Evolutionary conservation across 2,113 vertebrate species (phyloP).

Genomic region (Periophthalmodon schlosseri): DNA sequence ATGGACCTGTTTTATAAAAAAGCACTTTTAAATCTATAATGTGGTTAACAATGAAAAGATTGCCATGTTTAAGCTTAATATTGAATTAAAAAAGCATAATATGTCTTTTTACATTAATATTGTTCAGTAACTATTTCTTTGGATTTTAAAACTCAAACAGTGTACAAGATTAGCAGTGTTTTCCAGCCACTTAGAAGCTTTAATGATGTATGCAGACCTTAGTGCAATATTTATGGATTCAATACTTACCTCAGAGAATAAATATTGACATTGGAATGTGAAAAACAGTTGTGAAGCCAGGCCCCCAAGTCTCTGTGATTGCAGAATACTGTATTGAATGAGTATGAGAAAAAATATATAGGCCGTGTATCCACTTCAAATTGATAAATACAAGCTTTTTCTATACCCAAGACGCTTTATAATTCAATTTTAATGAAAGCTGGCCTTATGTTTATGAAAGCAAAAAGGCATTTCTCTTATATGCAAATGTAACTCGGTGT

Average conservation of each 20-base stretch:
- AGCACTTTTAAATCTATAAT: no score
- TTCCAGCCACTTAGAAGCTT: neutral
- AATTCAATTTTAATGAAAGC: conserved; percentile 1
- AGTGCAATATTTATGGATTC: neutral
- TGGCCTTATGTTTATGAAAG: neutral
- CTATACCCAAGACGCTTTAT: neutral
- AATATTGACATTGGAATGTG: neutral
- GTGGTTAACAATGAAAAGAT: no score
- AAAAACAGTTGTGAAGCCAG: neutral
- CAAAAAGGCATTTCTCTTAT: conserved; percentile 16
- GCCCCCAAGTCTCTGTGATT: neutral
- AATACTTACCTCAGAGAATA: neutral
- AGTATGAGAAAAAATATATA: neutral
- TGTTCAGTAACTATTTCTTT: no score
- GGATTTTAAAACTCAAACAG: no score
- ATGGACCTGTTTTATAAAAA: no score
- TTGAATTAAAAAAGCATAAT: no score
- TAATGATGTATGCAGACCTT: conserved; percentile 1
- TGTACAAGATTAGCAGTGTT: neutral
- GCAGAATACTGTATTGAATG: neutral
- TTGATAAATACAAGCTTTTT: neutral
- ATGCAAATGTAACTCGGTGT: conserved; percentile 9
- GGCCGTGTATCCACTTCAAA: neutral
- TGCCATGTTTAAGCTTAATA: no score
- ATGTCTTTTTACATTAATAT: no score